A percentile compares a stretch with the other conserved stretches of the same genome.
phyloP scores from a whole-genome alignment of 2,797 vertebrate genomes.

The Melanotaenia nigrans region DNA sequence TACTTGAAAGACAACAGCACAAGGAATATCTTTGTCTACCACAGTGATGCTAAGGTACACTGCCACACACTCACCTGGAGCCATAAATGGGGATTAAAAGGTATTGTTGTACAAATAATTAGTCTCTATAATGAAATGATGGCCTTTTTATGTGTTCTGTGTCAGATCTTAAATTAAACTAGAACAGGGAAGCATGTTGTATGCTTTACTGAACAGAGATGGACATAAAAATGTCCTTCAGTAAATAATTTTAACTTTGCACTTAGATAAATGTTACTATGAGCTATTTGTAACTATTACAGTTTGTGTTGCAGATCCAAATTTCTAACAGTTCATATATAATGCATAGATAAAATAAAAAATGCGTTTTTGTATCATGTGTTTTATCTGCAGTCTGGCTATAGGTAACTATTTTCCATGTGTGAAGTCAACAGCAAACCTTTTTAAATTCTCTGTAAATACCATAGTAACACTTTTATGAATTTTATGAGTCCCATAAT shows the following conservation, averaged over 20 bases:
- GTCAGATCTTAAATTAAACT: not conserved
- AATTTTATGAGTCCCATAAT: constrained; percentile 1
- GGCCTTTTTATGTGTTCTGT: not conserved
- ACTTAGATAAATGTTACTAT: no score
- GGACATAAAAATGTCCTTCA: not conserved
- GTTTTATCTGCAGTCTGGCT: not conserved
- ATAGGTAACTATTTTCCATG: not conserved
- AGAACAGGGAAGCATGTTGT: not conserved
- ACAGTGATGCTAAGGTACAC: constrained; percentile 93
- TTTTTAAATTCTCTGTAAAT: not conserved
- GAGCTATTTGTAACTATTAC: no score
- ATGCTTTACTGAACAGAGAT: not conserved
- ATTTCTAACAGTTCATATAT: not conserved
- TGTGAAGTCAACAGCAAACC: not conserved
- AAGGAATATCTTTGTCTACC: constrained; percentile 96
- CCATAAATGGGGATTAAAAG: not conserved
- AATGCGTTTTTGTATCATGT: not conserved
- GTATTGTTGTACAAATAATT: not conserved
- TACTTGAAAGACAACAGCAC: constrained; percentile 99
- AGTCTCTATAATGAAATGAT: no score
- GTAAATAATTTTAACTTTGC: not conserved
- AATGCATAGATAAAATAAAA: not conserved
- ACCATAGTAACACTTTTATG: no score
- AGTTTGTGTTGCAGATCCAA: not conserved
- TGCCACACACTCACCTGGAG: no score